These are phyloP conservation scores for Cettia cetti DNA, from an alignment of 2,113 vertebrate genomes.

Conservation along the genomic window DNA sequence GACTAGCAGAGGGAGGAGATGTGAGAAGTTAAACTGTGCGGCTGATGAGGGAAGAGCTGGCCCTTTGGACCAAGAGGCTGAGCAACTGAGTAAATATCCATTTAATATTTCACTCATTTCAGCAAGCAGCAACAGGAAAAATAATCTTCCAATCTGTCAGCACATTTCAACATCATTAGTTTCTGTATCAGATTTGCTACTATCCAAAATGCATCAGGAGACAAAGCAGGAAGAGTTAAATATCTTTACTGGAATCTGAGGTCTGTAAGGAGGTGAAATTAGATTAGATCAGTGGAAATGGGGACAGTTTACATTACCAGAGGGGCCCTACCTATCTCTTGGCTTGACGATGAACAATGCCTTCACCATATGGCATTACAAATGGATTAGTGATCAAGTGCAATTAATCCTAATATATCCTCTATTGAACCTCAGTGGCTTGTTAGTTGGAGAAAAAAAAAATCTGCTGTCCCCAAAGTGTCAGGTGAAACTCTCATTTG, in stretches of 20 bases:
- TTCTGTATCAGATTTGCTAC: conserved; percentile 73
- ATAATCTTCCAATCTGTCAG: conserved; percentile 72
- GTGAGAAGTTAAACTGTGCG: not conserved
- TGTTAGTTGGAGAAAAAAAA: conserved; percentile 67
- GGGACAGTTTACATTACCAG: conserved; percentile 70
- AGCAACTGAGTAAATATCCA: conserved; percentile 31
- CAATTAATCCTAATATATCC: conserved; percentile 79
- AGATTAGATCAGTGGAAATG: conserved; percentile 69
- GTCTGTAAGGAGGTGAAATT: conserved; percentile 71
- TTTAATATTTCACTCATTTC: conserved; percentile 39
- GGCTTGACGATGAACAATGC: conserved; percentile 71
- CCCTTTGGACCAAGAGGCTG: not conserved
- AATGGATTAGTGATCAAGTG: conserved; percentile 74
- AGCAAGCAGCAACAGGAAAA: conserved; percentile 58
- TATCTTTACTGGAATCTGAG: conserved; percentile 71
- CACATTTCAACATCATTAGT: conserved; percentile 73
- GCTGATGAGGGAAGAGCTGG: not conserved
- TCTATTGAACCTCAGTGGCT: conserved; percentile 72
- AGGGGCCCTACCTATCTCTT: conserved; percentile 74
- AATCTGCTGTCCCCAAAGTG: conserved; percentile 65
- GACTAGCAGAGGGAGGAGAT: not conserved
- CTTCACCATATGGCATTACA: conserved; percentile 75
- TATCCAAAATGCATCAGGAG: conserved; percentile 73
- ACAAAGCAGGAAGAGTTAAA: conserved; percentile 70
- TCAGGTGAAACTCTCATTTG: conserved; percentile 76